These are phyloP conservation scores for Perca flavescens DNA, from an alignment of 2,113 vertebrate species.

Conservation along the genomic window DNA sequence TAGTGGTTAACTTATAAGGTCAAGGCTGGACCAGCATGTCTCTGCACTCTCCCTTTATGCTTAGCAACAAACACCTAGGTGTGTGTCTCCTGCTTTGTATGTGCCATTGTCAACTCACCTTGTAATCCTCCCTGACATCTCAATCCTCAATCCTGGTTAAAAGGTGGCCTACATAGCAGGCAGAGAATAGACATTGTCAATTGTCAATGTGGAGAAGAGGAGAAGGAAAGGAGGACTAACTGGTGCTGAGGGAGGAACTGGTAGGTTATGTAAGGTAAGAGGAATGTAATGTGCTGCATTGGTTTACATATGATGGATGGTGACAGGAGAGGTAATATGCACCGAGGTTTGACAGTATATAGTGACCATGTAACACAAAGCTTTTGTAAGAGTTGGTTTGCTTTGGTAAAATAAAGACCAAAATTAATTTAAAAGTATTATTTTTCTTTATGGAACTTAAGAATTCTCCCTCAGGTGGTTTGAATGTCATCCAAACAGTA, in stretches of 20 bases:
- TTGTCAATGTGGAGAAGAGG: slow-evolving; percentile 21
- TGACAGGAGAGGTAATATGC: not conserved
- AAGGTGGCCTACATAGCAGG: slow-evolving; percentile 46
- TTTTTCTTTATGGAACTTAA: not conserved
- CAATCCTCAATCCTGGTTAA: slow-evolving; percentile 45
- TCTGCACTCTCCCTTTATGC: slow-evolving; percentile 33
- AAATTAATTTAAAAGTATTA: not conserved
- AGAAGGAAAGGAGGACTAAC: not conserved
- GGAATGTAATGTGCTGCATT: slow-evolving; percentile 21
- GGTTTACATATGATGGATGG: slow-evolving; percentile 22
- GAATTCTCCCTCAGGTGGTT: not conserved
- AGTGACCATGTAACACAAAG: not conserved
- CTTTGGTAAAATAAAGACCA: not conserved
- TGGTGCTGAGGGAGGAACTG: not conserved
- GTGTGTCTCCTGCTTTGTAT: slow-evolving; percentile 41
- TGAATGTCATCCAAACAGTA: not conserved
- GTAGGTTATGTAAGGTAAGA: slow-evolving; percentile 14
- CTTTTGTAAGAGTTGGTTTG: not conserved
- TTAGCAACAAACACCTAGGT: slow-evolving; percentile 63
- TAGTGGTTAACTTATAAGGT: slow-evolving; percentile 50
- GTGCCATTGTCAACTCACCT: slow-evolving; percentile 56
- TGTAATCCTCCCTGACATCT: slow-evolving; percentile 59
- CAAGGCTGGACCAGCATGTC: slow-evolving; percentile 23
- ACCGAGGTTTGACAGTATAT: not conserved
- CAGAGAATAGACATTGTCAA: slow-evolving; percentile 48